phyloP scores from a whole-genome alignment of 2,797 vertebrate genomes.

The Taeniopygia guttata region DNA sequence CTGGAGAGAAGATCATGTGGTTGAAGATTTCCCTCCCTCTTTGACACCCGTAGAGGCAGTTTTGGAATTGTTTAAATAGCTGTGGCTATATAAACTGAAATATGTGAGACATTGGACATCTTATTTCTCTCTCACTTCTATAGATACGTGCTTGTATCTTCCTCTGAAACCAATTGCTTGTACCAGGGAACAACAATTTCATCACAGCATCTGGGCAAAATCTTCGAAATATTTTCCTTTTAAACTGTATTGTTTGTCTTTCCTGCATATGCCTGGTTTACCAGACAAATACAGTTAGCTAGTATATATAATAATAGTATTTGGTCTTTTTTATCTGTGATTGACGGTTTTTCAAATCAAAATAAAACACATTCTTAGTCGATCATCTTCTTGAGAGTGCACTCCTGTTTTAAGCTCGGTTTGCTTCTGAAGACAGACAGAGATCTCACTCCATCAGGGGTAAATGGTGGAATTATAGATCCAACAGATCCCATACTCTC shows the following conservation, averaged over 20 bases:
- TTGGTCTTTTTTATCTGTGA: conserved; percentile 48
- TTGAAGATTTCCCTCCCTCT: conserved; percentile 75
- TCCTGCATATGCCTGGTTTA: conserved; percentile 33
- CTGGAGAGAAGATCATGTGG: conserved; percentile 77
- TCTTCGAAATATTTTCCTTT: not conserved
- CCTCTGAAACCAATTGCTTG: not conserved
- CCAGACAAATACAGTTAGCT: conserved; percentile 52
- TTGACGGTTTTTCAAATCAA: conserved; percentile 61
- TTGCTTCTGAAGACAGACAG: conserved; percentile 31
- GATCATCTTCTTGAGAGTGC: conserved; percentile 31
- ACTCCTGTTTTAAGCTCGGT: conserved; percentile 15
- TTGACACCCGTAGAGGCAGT: conserved; percentile 71
- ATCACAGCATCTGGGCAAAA: conserved; percentile 40
- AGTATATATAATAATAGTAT: conserved; percentile 36
- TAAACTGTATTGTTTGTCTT: not conserved
- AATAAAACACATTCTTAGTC: conserved; percentile 57
- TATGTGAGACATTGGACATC: conserved; percentile 16
- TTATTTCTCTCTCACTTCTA: not conserved
- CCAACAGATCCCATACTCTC: not conserved
- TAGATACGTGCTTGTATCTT: not conserved
- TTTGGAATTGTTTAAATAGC: conserved; percentile 75
- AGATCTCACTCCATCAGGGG: not conserved
- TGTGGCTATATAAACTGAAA: conserved; percentile 58
- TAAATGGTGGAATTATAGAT: not conserved
- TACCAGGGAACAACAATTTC: not conserved